Base-by-base conservation (phyloP, 2,113 vertebrate species). In the Gobiocypris rarus region DNA sequence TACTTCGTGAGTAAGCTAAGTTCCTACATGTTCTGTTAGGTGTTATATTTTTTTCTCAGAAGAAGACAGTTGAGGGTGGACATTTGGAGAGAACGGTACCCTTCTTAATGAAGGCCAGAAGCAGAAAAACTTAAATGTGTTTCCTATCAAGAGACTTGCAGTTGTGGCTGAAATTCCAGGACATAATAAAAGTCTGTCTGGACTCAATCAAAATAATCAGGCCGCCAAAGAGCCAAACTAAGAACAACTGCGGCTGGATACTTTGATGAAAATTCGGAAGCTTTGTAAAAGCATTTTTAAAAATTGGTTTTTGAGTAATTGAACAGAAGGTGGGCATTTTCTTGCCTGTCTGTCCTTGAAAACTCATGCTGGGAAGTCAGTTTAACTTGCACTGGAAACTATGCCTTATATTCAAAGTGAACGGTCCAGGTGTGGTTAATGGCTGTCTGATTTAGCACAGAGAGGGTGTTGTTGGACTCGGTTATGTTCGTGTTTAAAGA, bases 81-180 rank as follows among this genome's bases (percentile, higher is more conserved):
- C n/a, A 43, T 45, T 38, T 17, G 84, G 63, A 83, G 88, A 86
- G 84, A 77, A 79, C 81, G 75, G 9, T 65, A 87, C 31, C 73
- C 4, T 83, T 85, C 84, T 85, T 89, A 91, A 91, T 88, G 81
- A 93, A 90, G 79, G 83, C 86, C 71, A 86, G 86, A 87, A 85
- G 86, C 77, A 28, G 83, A 31, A 77, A 89, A 67, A 81, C 83
- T 86, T 70, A 86, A 92, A 91, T 93, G 87, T 93, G 92, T 89
- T 94, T 94, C 89, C 90, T 89, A 94, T 94, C 93, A 92, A 83
- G 63, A 89, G 83, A 91, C 89, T 91, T 91, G 90, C 91, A 92
- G 92, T 93, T 93, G 91, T 92, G 91, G 92, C 91, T 90, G 81
- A 92, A 92, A 93, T 93, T 93, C 90, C 92, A 90, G 82, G 28